Base-by-base conservation (phyloP, 2,797 vertebrate species). In the Danio aesculapii region DNA sequence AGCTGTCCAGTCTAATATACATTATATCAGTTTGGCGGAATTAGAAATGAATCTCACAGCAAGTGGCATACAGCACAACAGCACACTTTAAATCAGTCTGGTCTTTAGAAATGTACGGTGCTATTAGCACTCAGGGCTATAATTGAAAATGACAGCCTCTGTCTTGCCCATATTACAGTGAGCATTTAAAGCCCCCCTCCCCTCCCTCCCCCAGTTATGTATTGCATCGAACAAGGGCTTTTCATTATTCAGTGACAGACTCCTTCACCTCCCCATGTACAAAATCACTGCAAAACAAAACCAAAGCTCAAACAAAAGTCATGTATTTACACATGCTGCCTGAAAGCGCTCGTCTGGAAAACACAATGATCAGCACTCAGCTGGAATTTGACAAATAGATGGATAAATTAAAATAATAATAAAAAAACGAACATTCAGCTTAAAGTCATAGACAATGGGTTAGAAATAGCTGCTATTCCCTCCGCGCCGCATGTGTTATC, bases 401-500 rank as follows among this genome's bases (percentile, higher is more conserved):
- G 70, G 55, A 75, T 46, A 72, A 80, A 66, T 55, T 73, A 62
- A 74, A 67, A 77, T 86, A 87, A 81, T 41, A 69, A 69, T 59
- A 30, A 30, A 30, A 30, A 30, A 43, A 44, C 41, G 17, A 52
- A 19, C 58, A 72, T 80, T 64, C 82, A 39, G 83, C 85, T 81
- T 72, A 83, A 88, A 86, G 87, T 87, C 78, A 79, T 82, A 89
- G 90, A 90, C 87, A 86, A 88, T 81, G 6, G 17, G 84, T 39
- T 85, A 83, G 84, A 89, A 91, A 86, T 71, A 84, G 84, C 89
- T 84, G 88, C 88, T 88, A 90, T 89, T 91, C 91, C 90, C 94
- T 5, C 76, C 74, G 39, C 89, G 66, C 83, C 86, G 84, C 86
- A 92, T 89, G 90, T 92, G 90, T 92, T 88, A 91, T 86, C 81